These are phyloP conservation scores for Eretmochelys imbricata DNA, from an alignment of 2,113 vertebrate genomes.

Conservation along the genomic window DNA sequence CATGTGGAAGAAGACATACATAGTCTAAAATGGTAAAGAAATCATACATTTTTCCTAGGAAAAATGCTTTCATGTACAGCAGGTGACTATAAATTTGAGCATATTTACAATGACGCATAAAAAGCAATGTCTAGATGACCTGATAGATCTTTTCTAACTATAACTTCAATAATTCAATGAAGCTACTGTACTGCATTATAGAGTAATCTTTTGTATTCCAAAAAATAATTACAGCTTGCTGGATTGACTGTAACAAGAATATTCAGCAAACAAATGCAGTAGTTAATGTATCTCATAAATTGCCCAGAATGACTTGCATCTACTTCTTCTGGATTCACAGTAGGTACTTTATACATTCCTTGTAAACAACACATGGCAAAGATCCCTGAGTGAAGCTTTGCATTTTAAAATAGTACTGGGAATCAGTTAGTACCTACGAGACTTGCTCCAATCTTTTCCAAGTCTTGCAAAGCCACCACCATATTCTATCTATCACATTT, in stretches of 20 bases:
- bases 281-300: slow-evolving; percentile 9
- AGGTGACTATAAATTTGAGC: not conserved
- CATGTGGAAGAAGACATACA: not conserved
- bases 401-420: not conserved
- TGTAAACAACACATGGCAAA: not conserved
- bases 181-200: not conserved
- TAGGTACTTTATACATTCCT: not conserved
- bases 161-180: not conserved
- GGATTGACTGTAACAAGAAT: not conserved
- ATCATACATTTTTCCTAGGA: not conserved
- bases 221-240: not conserved
- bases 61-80: not conserved
- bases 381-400: not conserved
- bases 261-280: not conserved
- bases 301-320: not conserved
- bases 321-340: not conserved
- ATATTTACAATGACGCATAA: not conserved
- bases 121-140: not conserved
- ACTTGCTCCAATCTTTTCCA: not conserved
- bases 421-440: not conserved
- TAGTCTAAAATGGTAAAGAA: not conserved
- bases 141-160: not conserved
- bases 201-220: slow-evolving; percentile 10
- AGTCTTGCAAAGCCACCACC: not conserved
- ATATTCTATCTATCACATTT: not conserved